Evolutionary conservation across 2,888 invertebrate genomes (phyloP), one percentile per base, ranked within the genome.

Genomic region (Brachyptera risi): DNA sequence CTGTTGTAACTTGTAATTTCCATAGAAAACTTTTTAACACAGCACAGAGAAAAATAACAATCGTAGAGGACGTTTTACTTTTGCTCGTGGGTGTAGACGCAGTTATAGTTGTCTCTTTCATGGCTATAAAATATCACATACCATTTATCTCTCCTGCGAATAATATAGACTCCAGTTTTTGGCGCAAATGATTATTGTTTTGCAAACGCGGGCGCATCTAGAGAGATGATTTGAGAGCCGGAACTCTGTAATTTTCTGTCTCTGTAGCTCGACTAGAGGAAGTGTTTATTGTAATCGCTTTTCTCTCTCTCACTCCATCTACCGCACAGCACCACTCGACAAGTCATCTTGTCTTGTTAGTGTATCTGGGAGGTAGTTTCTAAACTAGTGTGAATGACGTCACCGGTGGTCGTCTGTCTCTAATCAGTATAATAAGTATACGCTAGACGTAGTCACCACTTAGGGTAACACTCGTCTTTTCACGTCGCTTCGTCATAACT

Each of bases 261-360:
- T 35, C 35, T 21, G 11, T 54, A 31, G 15, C 54, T 19, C 21
- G 40, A 9, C 9, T 3, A 35, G 54, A 31, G 54, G 54, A 54
- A 37, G 54, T 54, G 31, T 31, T 27, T 51, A 35, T 51, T 51
- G 54, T 54, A 54, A 54, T 54, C 24, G 24, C 47, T 47, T 47
- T 11, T 11, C n/a, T n/a, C n/a, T n/a, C n/a, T n/a, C n/a, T n/a
- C n/a, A n/a, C 42, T 42, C 42, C 21, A 42, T 42, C 21, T 23
- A 47, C 47, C 47, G 54, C 35, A 35, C 17, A 15, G 54, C 23
- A 54, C 21, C 35, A 54, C 54, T 54, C 37, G 54, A 54, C 54
- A 54, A 54, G 54, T 54, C 54, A 54, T 54, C 54, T 54, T 23
- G 21, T 54, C 54, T 54, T 19, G 54, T 54, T 54, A 37, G 21